A percentile compares a stretch with the other conserved stretches of the same genome.
Evolutionary conservation across 2,113 vertebrate species (phyloP).

Genomic region (Geococcyx californianus): DNA sequence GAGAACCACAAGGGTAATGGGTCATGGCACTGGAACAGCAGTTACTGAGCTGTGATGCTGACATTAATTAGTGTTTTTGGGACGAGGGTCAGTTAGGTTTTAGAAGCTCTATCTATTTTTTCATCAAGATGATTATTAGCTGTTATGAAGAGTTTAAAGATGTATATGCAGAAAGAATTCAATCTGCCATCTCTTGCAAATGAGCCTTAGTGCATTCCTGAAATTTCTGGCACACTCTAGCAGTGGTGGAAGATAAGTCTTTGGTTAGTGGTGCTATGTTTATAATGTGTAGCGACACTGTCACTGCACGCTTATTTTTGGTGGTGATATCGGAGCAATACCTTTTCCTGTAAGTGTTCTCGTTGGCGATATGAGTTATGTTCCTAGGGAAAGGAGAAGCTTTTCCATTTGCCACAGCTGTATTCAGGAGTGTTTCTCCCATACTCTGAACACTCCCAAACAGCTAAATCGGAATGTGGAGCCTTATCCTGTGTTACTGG

Average conservation of each 20-base stretch:
- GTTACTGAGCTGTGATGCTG: neutral
- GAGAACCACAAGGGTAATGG: neutral
- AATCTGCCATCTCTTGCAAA: neutral
- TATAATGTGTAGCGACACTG: neutral
- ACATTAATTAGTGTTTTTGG: neutral
- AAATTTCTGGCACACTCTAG: neutral
- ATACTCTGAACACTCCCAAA: neutral
- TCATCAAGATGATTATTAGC: neutral
- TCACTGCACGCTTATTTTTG: neutral
- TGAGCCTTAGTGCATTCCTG: neutral
- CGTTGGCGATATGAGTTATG: neutral
- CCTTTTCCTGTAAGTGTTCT: neutral
- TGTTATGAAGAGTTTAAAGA: neutral
- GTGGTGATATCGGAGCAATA: neutral
- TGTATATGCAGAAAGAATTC: neutral
- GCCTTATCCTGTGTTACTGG: neutral
- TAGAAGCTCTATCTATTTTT: neutral
- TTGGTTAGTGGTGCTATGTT: neutral
- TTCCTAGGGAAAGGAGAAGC: neutral
- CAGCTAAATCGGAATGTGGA: neutral
- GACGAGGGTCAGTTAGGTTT: rapidly evolving
- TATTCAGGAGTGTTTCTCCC: neutral
- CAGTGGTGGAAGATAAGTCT: neutral
- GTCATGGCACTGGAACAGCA: neutral
- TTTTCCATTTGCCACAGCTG: neutral